phyloP scores from a whole-genome alignment of 2,888 invertebrate species.

The Oscheius sp. region DNA sequence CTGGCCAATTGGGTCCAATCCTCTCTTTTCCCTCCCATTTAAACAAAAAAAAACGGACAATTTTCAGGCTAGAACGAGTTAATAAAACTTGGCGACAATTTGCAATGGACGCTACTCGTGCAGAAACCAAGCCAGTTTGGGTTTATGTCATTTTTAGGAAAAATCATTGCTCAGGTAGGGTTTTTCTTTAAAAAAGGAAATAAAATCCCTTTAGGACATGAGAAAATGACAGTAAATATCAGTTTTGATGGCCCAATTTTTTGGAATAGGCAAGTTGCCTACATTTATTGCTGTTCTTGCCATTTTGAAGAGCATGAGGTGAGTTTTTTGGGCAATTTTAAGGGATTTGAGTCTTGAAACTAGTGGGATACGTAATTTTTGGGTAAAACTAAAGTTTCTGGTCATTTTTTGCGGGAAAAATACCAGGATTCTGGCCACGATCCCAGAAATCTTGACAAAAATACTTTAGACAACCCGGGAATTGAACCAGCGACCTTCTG shows the following conservation, averaged over 20 bases:
- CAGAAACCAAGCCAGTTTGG: conserved; percentile 71
- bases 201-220: conserved; percentile 61
- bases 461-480: no score
- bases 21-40: no score
- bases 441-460: no score
- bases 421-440: not conserved
- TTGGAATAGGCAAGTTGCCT: conserved; percentile 72
- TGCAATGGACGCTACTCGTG: conserved; percentile 58
- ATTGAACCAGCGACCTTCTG: no score
- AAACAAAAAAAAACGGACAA: no score
- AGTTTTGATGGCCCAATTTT: conserved; percentile 73
- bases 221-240: conserved; percentile 71
- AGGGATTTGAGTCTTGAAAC: no score
- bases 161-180: conserved; percentile 64
- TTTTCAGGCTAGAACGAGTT: conserved; percentile 45
- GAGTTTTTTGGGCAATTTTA: no score
- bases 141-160: conserved; percentile 73
- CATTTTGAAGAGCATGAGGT: conserved; percentile 73
- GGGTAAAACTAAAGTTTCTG: no score
- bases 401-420: no score
- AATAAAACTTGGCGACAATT: conserved; percentile 41
- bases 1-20: no score
- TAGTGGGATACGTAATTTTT: no score
- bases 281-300: conserved; percentile 73
- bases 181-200: not conserved